Evolutionary conservation across 2,888 invertebrate species (phyloP).

Genomic region (Drosophila aldrichi): DNA sequence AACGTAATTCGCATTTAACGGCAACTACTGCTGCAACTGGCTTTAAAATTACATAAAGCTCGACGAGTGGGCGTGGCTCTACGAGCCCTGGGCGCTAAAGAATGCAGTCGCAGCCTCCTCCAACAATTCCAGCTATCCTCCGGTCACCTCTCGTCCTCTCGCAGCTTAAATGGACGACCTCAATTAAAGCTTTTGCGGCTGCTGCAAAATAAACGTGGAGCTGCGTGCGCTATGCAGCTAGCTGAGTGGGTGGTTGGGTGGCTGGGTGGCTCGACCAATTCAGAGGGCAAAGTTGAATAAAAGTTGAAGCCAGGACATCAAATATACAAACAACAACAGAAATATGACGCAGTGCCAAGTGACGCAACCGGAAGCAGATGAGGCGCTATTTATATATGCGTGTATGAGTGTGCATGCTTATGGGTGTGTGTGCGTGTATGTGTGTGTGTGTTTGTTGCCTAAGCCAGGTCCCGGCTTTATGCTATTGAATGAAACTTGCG

Average conservation of each 20-base stretch:
- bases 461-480: slow-evolving; percentile 46
- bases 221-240: slow-evolving; percentile 3
- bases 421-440: not conserved
- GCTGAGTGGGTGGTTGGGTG: slow-evolving; percentile 6
- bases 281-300: slow-evolving; percentile 82
- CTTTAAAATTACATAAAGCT: slow-evolving; percentile 72
- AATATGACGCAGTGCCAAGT: slow-evolving; percentile 75
- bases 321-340: slow-evolving; percentile 23
- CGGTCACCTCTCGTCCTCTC: slow-evolving; percentile 1
- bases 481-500: slow-evolving; percentile 74
- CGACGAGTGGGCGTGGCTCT: slow-evolving; percentile 50
- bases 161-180: slow-evolving; percentile 84
- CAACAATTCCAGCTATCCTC: not conserved
- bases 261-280: slow-evolving; percentile 60
- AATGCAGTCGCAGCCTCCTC: slow-evolving; percentile 33
- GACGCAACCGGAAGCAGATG: slow-evolving; percentile 75
- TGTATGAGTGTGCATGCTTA: not conserved
- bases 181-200: slow-evolving; percentile 75
- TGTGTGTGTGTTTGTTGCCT: slow-evolving; percentile 2
- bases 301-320: slow-evolving; percentile 67
- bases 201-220: slow-evolving; percentile 22
- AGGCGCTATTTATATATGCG: slow-evolving; percentile 16
- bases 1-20: slow-evolving; percentile 49
- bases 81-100: slow-evolving; percentile 54
- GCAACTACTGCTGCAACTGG: slow-evolving; percentile 8